These are phyloP conservation scores for Epicampocera succincta DNA, from an alignment of 2,888 invertebrate genomes.

Conservation along the genomic window DNA sequence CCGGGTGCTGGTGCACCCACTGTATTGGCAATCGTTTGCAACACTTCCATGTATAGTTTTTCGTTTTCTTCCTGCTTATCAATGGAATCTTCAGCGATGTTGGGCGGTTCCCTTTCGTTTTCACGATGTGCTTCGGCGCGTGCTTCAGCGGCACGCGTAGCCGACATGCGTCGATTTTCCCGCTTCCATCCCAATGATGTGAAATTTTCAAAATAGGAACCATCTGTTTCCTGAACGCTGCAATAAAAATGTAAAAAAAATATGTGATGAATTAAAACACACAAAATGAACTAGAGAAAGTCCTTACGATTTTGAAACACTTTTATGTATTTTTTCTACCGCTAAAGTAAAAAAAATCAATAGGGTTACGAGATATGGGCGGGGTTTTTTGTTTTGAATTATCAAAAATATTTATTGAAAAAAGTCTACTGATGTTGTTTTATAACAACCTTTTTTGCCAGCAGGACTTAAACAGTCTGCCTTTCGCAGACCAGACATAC, in stretches of 20 bases:
- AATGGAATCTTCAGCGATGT: conserved; percentile 78
- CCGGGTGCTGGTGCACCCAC: conserved; percentile 89
- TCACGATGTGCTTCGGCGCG: conserved; percentile 87
- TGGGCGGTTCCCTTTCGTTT: conserved; percentile 80
- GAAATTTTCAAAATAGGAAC: conserved; percentile 96
- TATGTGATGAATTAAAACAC: neutral
- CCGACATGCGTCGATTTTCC: conserved; percentile 91
- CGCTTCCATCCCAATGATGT: conserved; percentile 96
- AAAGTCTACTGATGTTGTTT: no score
- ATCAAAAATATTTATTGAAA: no score
- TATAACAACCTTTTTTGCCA: no score
- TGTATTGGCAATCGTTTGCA: conserved; percentile 97
- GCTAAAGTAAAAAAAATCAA: no score
- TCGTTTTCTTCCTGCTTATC: conserved; percentile 84
- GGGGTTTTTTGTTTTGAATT: no score
- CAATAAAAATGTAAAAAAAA: conserved; percentile 22
- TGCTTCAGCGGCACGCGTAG: conserved; percentile 88
- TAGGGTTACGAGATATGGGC: no score
- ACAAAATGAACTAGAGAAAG: no score
- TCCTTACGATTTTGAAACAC: no score
- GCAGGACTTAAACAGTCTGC: no score
- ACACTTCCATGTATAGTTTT: conserved; percentile 92
- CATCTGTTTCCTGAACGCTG: conserved; percentile 97
- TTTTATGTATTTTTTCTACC: no score
- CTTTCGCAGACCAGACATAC: no score